Base-by-base conservation (phyloP, 1,140 invertebrate species). In the Octopus bimaculoides region DNA sequence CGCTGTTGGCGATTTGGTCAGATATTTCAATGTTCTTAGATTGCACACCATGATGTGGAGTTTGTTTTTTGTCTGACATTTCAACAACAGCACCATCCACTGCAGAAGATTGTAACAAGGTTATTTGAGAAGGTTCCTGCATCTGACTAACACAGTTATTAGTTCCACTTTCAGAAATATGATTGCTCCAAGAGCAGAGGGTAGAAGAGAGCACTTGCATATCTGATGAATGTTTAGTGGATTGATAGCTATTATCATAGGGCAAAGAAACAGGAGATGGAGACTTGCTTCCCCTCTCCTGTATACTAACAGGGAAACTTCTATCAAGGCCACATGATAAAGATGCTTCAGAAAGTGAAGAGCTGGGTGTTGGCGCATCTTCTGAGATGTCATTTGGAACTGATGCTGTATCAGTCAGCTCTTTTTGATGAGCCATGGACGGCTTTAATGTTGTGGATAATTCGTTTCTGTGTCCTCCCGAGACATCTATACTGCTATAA, bases 291-390 rank as follows among this genome's bases (percentile, higher is more conserved):
- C 17, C 26, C 9, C 26, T 71, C 26, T 71, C 66, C 8, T 71
- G 66, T 20, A 71, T n/a, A 71, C 17, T 20, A 6, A 71, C 66
- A 71, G 66, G 17, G 26, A 71, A 71, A 71, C 26, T 71, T 17
- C 26, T 71, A 71, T 71, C 66, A 71, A 61, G 56, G 66, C 66
- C 66, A 71, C 14, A n/a, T 20, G 26, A 71, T 71, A 71, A 71
- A 71, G 66, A 71, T 71, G 17, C 66, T 71, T 71, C 66, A 6
- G 66, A 71, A 71, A 71, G 66, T n/a, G 66, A 14, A 71, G 14
- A 71, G 14, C 26, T 71, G 26, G 66, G 66, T 14, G 17, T 20
- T n/a, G 66, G 6, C 14, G 26, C 66, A 14, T 41, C 26, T 41
- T 41, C 26, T 41, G 26, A 41, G 26, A 41, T 41, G 26, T 41